phyloP scores from a whole-genome alignment of 64 coral and sea anemone species.

The Porites australiensis region DNA sequence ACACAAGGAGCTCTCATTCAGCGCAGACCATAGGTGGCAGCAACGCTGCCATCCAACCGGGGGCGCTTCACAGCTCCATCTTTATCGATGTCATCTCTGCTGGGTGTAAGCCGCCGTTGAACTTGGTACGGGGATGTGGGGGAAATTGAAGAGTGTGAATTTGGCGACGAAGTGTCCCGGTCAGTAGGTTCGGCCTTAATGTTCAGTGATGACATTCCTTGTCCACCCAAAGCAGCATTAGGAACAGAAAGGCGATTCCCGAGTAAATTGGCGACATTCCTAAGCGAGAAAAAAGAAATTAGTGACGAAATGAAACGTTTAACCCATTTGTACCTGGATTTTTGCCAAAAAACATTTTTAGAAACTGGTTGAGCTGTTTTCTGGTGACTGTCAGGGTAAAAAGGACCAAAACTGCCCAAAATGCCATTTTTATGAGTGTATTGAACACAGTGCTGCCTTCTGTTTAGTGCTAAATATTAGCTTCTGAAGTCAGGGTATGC shows the following conservation, averaged over 20 bases:
- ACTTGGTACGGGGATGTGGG: constrained; percentile 72
- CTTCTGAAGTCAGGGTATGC: too few species aligned
- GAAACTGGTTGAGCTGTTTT: too few species aligned
- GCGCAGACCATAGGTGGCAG: constrained; percentile 63
- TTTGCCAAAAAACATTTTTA: too few species aligned
- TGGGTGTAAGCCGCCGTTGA: constrained; percentile 29
- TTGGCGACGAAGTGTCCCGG: constrained; percentile 65
- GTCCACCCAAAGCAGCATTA: background rate
- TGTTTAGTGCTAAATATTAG: too few species aligned
- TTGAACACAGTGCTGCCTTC: too few species aligned
- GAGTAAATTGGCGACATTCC: constrained; percentile 51
- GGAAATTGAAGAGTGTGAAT: constrained; percentile 75
- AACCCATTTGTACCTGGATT: too few species aligned
- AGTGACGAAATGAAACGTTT: too few species aligned
- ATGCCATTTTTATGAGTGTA: too few species aligned
- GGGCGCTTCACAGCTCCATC: constrained; percentile 35
- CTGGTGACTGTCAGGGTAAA: too few species aligned
- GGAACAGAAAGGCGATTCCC: constrained; percentile 66
- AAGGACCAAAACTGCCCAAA: too few species aligned
- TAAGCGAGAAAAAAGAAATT: background rate
- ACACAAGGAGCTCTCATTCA: background rate
- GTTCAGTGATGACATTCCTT: constrained; percentile 40
- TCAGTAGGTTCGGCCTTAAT: constrained; percentile 83
- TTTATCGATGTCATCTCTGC: constrained; percentile 61
- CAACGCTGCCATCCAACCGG: constrained; percentile 36